Evolutionary conservation across 2,113 vertebrate genomes (phyloP), one percentile per base, ranked within the genome.

Genomic region (Sturnira hondurensis): DNA sequence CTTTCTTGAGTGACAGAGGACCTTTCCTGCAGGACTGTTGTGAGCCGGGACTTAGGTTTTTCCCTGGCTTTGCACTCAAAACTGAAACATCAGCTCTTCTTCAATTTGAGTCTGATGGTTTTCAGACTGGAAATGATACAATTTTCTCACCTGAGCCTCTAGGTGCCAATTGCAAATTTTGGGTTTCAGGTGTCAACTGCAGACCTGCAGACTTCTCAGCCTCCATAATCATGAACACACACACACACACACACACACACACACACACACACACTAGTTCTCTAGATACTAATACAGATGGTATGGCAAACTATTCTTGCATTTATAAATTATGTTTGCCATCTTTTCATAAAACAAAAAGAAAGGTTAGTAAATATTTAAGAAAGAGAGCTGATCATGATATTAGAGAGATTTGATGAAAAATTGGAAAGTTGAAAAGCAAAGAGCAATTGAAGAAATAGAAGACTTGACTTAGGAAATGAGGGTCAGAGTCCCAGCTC

Each of bases 391-490:
- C 4, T 38, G 33, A n/a, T 47, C 1, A 8, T 43, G 16, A 41
- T 11, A 52, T 83, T 77, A 78, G 22, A 28, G 52, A 82, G 3
- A 90, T 68, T n/a, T n/a, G 28, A 82, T 74, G n/a, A 71, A 56
- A 52, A 82, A 67, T 73, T 28, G 8, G 38, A 36, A 95, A 65
- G 16, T 52, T 28, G 14, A 56, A 91, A 77, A 58, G 5, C 38
- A 86, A 28, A 58, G 0, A 36, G 5, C 33, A 74, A 41, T 20
- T 70, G n/a, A 70, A 71, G 4, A 9, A 85, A 61, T 16, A 58
- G 94, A 94, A 11, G 52, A 73, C 33, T 74, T 56, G 84, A 26
- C 28, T n/a, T 26, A 50, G 43, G 71, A 67, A 82, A 54, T 83
- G 31, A 56, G 13, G 16, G 10, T 43, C 61, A 2, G 4, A 84